A percentile compares a stretch with the other conserved stretches of the same genome.
phyloP scores from a whole-genome alignment of 2,888 invertebrate species.

The Leucophenga maculata region DNA sequence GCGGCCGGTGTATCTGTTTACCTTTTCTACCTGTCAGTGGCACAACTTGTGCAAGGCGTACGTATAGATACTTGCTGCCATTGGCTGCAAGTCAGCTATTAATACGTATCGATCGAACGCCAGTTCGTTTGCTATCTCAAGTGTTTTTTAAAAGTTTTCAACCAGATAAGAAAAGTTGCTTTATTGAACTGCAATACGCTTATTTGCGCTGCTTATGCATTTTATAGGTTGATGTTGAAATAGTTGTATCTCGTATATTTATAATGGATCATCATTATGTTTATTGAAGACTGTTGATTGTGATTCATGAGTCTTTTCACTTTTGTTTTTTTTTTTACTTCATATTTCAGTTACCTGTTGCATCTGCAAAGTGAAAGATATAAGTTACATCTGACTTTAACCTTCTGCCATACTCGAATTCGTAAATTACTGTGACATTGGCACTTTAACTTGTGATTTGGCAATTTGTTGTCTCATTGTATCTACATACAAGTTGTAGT shows the following conservation, averaged over 20 bases:
- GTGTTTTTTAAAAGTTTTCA: constrained; percentile 63
- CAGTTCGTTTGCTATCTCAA: constrained; percentile 51
- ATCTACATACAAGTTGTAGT: constrained; percentile 33
- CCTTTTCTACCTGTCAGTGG: constrained; percentile 36
- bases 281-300: constrained; percentile 50
- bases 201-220: constrained; percentile 24
- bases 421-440: constrained; percentile 66
- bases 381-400: constrained; percentile 48
- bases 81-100: constrained; percentile 13
- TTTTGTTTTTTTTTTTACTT: constrained; percentile 39
- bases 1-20: constrained; percentile 19
- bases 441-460: constrained; percentile 60
- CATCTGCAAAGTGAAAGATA: background rate
- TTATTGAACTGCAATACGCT: constrained; percentile 51
- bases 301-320: constrained; percentile 64
- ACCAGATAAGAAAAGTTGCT: constrained; percentile 60
- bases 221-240: constrained; percentile 14
- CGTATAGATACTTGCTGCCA: constrained; percentile 22
- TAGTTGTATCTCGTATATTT: constrained; percentile 7
- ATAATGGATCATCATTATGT: constrained; percentile 41
- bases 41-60: background rate
- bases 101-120: background rate
- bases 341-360: background rate
- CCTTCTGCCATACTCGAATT: constrained; percentile 54
- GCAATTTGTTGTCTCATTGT: constrained; percentile 51